phyloP scores from a whole-genome alignment of 2,888 invertebrate species.

The Gymnosoma rotundatum region DNA sequence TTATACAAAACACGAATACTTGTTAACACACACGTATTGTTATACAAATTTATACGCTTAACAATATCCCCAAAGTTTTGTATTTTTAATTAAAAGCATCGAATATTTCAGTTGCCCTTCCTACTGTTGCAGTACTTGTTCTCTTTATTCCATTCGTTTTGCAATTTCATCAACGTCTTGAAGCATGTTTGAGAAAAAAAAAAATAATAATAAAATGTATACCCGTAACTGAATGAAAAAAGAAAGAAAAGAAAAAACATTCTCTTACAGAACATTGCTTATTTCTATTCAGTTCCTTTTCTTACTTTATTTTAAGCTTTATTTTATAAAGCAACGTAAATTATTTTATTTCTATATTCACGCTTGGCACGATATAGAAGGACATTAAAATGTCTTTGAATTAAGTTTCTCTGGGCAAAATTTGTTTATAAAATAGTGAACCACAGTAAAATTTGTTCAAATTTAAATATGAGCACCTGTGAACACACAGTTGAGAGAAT shows the following conservation, averaged over 20 bases:
- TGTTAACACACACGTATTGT: slow-evolving; percentile 66
- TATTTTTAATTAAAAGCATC: slow-evolving; percentile 69
- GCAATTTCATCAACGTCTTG: slow-evolving; percentile 43
- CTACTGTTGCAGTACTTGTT: background rate
- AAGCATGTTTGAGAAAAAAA: slow-evolving; percentile 31
- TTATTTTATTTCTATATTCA: slow-evolving; percentile 37
- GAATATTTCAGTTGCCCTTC: slow-evolving; percentile 29
- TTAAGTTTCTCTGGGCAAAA: background rate
- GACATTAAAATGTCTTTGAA: slow-evolving; percentile 4
- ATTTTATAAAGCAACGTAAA: slow-evolving; percentile 18
- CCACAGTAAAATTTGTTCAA: background rate
- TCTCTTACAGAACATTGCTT: slow-evolving; percentile 35
- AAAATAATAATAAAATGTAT: background rate
- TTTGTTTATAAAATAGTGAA: background rate
- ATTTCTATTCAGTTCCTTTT: slow-evolving; percentile 16
- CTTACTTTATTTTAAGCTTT: background rate
- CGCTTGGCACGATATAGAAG: slow-evolving; percentile 32
- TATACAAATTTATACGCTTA: slow-evolving; percentile 65
- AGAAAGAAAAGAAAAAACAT: slow-evolving; percentile 23
- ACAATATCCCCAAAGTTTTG: slow-evolving; percentile 65
- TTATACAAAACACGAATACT: slow-evolving; percentile 65
- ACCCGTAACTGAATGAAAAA: slow-evolving; percentile 10
- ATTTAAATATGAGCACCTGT: too few species aligned
- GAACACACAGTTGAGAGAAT: too few species aligned
- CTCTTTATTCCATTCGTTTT: slow-evolving; percentile 36